Evolutionary conservation across 2,113 vertebrate genomes (phyloP), one percentile per base, ranked within the genome.

Genomic region (Trichomycterus rosablanca): DNA sequence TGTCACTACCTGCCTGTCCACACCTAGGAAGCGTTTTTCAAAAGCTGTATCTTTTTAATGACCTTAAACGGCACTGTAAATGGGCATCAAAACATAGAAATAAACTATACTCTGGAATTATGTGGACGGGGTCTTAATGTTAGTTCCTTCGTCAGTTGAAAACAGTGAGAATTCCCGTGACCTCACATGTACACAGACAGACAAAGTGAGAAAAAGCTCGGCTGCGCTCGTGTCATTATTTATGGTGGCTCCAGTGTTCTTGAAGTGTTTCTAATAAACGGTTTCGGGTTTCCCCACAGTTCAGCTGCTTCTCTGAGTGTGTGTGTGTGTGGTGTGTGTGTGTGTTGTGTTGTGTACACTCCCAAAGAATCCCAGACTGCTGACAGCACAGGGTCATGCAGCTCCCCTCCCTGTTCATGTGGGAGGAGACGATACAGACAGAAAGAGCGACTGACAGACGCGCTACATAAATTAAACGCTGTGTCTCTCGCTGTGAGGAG

Each of bases 301-400:
- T 87, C 72, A 74, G 50, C 60, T 88, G 87, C 60, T 53, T 66
- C 66, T 30, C 35, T 50, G 34, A 62, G 51, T 51, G 44, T 63
- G 53, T 63, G 35, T 57, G 42, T 55, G 58, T 63, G 45, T 63
- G 46, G 35, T 57, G 42, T 55, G 58, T 63, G 45, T 63, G 46
- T 61, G 42, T 59, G 55, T 53, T 26, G 44, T 42, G 49, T 43
- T 50, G 44, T 49, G 15, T 81, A 0, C 87, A 88, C 75, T 89
- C 89, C 83, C 90, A 90, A 78, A 93, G 89, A 85, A 90, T 89
- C 64, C 90, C 90, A 2, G 70, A 74, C 57, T 63, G 56, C 93
- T 93, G 81, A 92, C 90, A 68, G 89, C 91, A 63, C 90, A 92
- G 43, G 53, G 89, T 67, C 68, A 55, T 63, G 55, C 49, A 50